These are phyloP conservation scores for Eristalis intricaria DNA, from an alignment of 2,888 invertebrate genomes.

Conservation along the genomic window DNA sequence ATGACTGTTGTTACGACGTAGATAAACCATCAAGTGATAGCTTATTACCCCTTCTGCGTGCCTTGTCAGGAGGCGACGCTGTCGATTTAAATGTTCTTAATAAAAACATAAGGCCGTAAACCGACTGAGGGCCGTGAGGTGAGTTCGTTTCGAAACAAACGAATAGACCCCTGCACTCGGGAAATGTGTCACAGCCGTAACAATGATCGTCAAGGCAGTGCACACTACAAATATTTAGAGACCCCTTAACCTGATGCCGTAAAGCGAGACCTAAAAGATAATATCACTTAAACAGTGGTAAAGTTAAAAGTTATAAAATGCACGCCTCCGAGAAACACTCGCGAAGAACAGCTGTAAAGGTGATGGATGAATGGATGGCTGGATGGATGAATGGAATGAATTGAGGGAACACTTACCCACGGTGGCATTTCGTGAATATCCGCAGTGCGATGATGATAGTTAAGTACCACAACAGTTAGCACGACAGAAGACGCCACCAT, in stretches of 20 bases:
- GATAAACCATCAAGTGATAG: background rate
- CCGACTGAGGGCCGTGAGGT: background rate
- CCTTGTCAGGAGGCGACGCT: background rate
- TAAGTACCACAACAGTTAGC: slow-evolving; percentile 97
- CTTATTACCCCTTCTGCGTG: background rate
- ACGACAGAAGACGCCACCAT: slow-evolving; percentile 99
- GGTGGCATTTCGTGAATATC: slow-evolving; percentile 98
- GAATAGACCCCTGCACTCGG: background rate
- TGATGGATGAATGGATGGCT: background rate
- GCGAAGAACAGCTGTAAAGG: background rate
- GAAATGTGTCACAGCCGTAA: background rate
- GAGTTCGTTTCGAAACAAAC: background rate
- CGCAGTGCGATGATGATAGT: slow-evolving; percentile 98
- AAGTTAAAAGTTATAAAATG: slow-evolving; percentile 2
- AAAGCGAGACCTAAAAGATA: background rate
- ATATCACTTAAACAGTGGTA: slow-evolving; percentile 2
- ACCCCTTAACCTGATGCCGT: background rate
- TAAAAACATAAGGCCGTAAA: background rate
- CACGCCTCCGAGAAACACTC: background rate
- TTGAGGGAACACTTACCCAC: slow-evolving; percentile 88
- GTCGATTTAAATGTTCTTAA: background rate
- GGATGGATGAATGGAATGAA: background rate
- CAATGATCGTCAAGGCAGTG: background rate
- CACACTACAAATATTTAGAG: slow-evolving; percentile 1
- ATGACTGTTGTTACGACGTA: background rate